Base-by-base conservation (phyloP, 2,888 invertebrate genomes). In the Tachina lurida region DNA sequence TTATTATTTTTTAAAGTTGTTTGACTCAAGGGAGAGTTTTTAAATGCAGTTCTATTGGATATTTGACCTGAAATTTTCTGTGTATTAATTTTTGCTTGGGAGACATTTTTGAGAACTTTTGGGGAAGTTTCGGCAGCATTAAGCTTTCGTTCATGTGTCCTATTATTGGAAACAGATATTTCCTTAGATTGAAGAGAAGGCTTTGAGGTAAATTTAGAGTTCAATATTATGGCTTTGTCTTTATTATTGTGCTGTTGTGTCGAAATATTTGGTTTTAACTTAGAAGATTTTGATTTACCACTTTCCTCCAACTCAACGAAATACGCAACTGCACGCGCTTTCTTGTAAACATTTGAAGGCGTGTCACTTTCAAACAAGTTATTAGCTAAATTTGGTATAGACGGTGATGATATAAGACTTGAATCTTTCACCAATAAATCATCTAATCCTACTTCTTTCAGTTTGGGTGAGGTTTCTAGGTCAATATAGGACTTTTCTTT, bases 251-350 rank as follows among this genome's bases (percentile, higher is more conserved):
- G 3, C 8, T 56, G 45, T 41, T 19, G 19, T 41, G 19, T 49
- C 3, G 22, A 19, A 19, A n/a, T 41, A n/a, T 52, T 67, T 9
- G 70, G 39, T 15, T 41, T 74, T 12, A 31, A 17, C 0, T 13
- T 56, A 12, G 8, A 43, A 52, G 49, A 0, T 17, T 70, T 74
- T 12, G 31, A 41, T 31, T 75, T 41, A 10, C n/a, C 65, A 39
- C 41, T 63, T 77, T 84, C 73, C 43, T 60, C 13, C 39, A 84
- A 58, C 47, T 80, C 62, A 68, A 86, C 79, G 47, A 86, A 83
- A 86, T 84, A 84, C 12, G 84, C 76, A 80, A 84, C 76, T 31
- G 76, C 63, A 80, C 43, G 71, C 19, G 19, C 7, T 49, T 76
- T 63, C 15, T 56, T 31, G 7, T 70, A 56, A 49, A 45, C 47